Evolutionary conservation across 2,113 vertebrate genomes (phyloP), one percentile per base, ranked within the genome.

Genomic region (Miniopterus natalensis): DNA sequence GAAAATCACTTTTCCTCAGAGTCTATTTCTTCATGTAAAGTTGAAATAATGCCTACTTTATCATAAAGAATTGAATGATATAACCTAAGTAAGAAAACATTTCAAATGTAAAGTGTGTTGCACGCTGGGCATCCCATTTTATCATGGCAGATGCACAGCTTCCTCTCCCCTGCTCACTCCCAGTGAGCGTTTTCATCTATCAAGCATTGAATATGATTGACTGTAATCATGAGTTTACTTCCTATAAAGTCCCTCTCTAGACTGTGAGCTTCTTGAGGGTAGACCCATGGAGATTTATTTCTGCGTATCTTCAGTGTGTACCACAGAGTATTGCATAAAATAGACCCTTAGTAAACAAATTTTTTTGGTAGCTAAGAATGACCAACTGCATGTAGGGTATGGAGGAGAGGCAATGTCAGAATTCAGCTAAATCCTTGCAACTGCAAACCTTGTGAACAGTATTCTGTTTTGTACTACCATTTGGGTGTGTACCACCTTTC

Each of bases 361-460:
- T 63, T 31, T 85, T 84, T 27, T 57, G 8, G 23, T 84, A 75
- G 23, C 55, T 88, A 85, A 81, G 42, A 91, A 85, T 42, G 21
- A 79, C 47, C 47, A 77, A 53, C 21, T 55, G 13, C 18, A 53
- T 10, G 14, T 70, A 80, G 31, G 15, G 18, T 59, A 3, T 78
- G 3, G 25, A 31, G 18, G 20, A 89, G 29, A 97, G 88, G 29
- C 6, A 93, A 42, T 51, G 29, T 65, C 81, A 88, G 81, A 45
- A 84, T 85, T 83, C 79, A 63, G 11, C 87, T 40, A 65, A 74
- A 94, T 61, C 23, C 8, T 86, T 87, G 95, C 63, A 31, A 29
- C 78, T 29, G 47, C 57, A 93, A 93, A 61, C 13, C 84, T 61
- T 88, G 51, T 42, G 49, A 84, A 78, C 3, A 6, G 11, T 25